A percentile compares a stretch with the other conserved stretches of the same genome.
Conservation (phyloP, 2,888 invertebrate genomes). For the Zygothrica quintamaculata region DNA sequence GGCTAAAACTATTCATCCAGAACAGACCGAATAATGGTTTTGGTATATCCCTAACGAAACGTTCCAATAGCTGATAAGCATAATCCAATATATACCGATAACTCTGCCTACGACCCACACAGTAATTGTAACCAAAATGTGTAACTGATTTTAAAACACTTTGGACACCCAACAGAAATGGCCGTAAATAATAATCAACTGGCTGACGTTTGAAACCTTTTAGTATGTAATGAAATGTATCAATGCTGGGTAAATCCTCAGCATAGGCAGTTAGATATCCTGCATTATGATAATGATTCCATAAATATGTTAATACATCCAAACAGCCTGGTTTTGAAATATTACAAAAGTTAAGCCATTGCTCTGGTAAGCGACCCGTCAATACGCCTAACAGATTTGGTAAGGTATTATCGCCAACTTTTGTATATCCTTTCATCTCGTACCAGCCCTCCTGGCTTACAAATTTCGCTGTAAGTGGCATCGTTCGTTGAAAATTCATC, state of each 20-base stretch:
- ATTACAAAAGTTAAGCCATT: constrained; percentile 85
- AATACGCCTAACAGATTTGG: constrained; percentile 93
- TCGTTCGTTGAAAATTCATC: constrained; percentile 87
- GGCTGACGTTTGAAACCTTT: constrained; percentile 89
- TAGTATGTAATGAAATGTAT: constrained; percentile 87
- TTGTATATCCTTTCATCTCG: constrained; percentile 89
- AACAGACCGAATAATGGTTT: constrained; percentile 88
- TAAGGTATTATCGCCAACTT: constrained; percentile 92
- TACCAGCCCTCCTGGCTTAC: constrained; percentile 87
- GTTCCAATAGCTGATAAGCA: constrained; percentile 87
- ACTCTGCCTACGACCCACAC: constrained; percentile 86
- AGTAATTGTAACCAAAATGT: constrained; percentile 85
- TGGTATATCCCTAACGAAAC: constrained; percentile 85
- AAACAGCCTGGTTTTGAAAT: constrained; percentile 85
- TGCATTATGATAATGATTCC: constrained; percentile 88
- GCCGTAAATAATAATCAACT: constrained; percentile 91
- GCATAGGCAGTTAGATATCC: constrained; percentile 91
- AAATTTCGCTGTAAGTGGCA: constrained; percentile 88
- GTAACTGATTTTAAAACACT: constrained; percentile 85
- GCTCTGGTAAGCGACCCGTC: constrained; percentile 86
- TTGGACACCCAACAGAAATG: constrained; percentile 88
- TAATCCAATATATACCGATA: constrained; percentile 88
- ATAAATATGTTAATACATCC: constrained; percentile 89
- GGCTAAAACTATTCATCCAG: constrained; percentile 90
- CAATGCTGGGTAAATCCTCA: constrained; percentile 87